phyloP scores from a whole-genome alignment of 2,888 invertebrate species.

The Baccha elongata region DNA sequence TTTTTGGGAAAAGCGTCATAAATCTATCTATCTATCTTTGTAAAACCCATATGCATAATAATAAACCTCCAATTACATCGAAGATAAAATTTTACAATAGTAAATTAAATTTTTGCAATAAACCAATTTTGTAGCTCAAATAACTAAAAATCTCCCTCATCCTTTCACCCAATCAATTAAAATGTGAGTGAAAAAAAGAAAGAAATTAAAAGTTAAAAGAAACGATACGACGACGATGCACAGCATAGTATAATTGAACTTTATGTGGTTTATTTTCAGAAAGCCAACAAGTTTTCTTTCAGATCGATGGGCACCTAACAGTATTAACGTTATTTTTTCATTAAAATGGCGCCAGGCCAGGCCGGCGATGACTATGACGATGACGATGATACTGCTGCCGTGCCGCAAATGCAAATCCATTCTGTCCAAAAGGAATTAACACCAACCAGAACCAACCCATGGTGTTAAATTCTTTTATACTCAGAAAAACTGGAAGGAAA shows the following conservation, averaged over 20 bases:
- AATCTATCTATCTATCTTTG: too few relatives aligned
- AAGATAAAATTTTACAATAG: constrained; percentile 6
- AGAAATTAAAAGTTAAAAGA: constrained; percentile 15
- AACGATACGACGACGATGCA: background rate
- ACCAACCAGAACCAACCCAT: constrained; percentile 18
- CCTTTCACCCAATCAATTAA: constrained; percentile 14
- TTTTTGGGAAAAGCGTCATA: too few relatives aligned
- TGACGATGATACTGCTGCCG: background rate
- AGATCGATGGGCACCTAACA: background rate
- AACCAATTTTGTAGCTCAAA: constrained; percentile 10
- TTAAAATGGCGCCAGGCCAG: constrained; percentile 24
- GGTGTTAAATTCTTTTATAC: constrained; percentile 4
- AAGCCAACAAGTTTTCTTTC: constrained; percentile 34
- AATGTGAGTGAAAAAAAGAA: background rate
- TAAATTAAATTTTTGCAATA: constrained; percentile 21
- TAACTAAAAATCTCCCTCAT: background rate
- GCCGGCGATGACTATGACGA: background rate
- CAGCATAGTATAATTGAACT: constrained; percentile 27
- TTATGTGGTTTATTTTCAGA: constrained; percentile 34
- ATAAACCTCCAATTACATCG: constrained; percentile 2
- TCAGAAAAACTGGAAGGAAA: background rate
- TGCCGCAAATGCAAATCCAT: constrained; percentile 36
- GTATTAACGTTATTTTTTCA: constrained; percentile 19
- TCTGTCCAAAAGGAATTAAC: constrained; percentile 23
- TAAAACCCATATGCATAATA: too few relatives aligned